Base-by-base conservation (phyloP, 2,888 invertebrate genomes). In the Thelaira solivaga region DNA sequence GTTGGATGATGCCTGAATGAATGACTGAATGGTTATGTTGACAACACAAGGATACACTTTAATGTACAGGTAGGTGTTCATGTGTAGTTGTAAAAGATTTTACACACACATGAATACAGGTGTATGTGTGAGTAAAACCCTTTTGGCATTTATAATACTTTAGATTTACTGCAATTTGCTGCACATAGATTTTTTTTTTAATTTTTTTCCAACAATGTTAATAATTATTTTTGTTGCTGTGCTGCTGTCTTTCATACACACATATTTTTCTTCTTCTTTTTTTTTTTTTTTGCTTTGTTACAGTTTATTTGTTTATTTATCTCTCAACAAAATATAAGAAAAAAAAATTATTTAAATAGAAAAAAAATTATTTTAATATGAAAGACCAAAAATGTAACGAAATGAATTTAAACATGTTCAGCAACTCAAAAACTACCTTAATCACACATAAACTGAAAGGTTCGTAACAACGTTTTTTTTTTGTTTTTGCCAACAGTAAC, bases 101-200 rank as follows among this genome's bases (percentile, higher is more conserved):
- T 11, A 43, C 26, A 57, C 22, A 69, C 51, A 31, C 43, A 55
- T 69, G 39, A 69, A 41, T 68, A 69, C n/a, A n/a, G n/a, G n/a
- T 31, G 29, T 43, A 55, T 39, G 61, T 47, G 68, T 68, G 61
- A 45, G 57, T 57, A 43, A 20, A 18, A 49, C 68, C 74, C 71
- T 74, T 78, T 72, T 78, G 80, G 65, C 80, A 81, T 82, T 83
- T 80, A 59, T 77, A 80, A 82, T 81, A 80, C 81, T 76, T 82
- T 81, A 72, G 82, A 72, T 83, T 82, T 79, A 62, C 76, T 77
- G 78, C 75, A 75, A 81, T 80, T 74, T 73, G 57, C 73, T 64
- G 29, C 43, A 74, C 65, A 67, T 45, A 72, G 53, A 72, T 39
- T 39, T 39, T n/a, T n/a, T 3, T 64, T n/a, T n/a, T n/a, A n/a